Base-by-base conservation (phyloP, 2,888 invertebrate species). In the Chloromyia formosa region DNA sequence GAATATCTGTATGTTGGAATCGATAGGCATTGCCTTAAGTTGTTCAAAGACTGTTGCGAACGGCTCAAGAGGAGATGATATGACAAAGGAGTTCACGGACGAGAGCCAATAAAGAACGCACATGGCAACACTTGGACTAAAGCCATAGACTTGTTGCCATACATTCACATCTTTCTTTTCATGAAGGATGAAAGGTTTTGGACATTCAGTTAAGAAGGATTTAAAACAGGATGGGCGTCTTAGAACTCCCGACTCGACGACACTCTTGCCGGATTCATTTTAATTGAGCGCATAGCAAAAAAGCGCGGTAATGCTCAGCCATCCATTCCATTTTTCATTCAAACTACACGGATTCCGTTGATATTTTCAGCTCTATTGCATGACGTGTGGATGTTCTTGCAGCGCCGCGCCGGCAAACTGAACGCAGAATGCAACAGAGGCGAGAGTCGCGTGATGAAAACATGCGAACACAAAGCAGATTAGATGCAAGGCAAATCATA, bases 131-230 rank as follows among this genome's bases (percentile, higher is more conserved):
- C 49, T 49, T n/a, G 16, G 12, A n/a, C 1, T 49, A 49, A n/a
- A 49, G 49, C 7, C 27, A 35, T 18, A 54, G 68, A 69, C 68
- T 69, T 54, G 68, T 69, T 54, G 68, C 68, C 54, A 27, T 54
- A 16, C 18, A 42, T 54, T 54, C 49, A 42, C 20, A 12, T 12
- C 49, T 49, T 10, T 20, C 7, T 22, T 5, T 18, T 20, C 4
- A 49, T 42, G 20, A 49, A 66, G 49, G 66, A 49, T 49, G 45
- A 45, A 62, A 66, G 66, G n/a, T n/a, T 22, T n/a, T 66, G 49
- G 49, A 66, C 23, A 66, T 66, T 1, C 23, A 23, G 16, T 9
- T 10, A 49, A 45, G 66, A 14, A 66, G 45, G 10, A 1, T 66
- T n/a, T 1, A 49, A 9, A 5, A 49, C 4, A 14, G 22, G 1